A percentile compares a stretch with the other conserved stretches of the same genome.
Evolutionary conservation across 35 echinoderm and acorn worm genomes (phyloP).

Genomic region (Anneissia japonica): DNA sequence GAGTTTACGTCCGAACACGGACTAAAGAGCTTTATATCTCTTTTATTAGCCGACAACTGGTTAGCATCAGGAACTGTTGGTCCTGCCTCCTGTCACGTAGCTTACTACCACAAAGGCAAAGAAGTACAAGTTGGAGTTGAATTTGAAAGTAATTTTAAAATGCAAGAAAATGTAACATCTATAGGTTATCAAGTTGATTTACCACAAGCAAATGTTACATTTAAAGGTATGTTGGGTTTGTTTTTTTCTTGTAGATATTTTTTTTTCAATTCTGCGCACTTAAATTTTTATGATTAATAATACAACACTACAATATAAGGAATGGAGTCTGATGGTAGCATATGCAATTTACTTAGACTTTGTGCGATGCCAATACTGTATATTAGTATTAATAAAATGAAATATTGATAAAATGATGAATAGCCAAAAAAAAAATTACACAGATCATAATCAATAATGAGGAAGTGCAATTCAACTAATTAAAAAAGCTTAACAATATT

Average conservation of each 20-base stretch:
- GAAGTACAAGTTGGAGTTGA: constrained; percentile 82
- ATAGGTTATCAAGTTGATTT: constrained; percentile 98
- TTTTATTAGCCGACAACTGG: constrained; percentile 93
- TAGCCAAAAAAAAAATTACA: too few relatives aligned
- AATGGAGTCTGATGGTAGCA: too few relatives aligned
- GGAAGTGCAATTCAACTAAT: too few relatives aligned
- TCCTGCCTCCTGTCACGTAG: constrained; percentile 73
- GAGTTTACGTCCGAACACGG: too few relatives aligned
- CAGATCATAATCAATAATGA: too few relatives aligned
- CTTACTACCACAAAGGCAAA: constrained; percentile 85
- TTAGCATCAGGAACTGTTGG: constrained; percentile 74
- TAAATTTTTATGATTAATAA: too few relatives aligned
- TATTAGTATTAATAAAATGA: not conserved
- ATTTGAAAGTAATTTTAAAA: constrained; percentile 93
- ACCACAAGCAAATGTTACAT: constrained; percentile 73
- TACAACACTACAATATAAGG: too few relatives aligned
- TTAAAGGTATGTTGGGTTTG: constrained; percentile 71
- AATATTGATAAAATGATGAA: not conserved
- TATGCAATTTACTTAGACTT: too few relatives aligned
- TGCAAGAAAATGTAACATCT: constrained; percentile 59
- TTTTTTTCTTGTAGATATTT: constrained; percentile 5
- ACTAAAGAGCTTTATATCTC: too few relatives aligned
- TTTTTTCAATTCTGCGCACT: not conserved
- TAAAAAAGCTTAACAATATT: too few relatives aligned
- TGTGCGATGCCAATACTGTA: not conserved